phyloP scores from a whole-genome alignment of 2,113 vertebrate species.

The Ovibos moschatus region DNA sequence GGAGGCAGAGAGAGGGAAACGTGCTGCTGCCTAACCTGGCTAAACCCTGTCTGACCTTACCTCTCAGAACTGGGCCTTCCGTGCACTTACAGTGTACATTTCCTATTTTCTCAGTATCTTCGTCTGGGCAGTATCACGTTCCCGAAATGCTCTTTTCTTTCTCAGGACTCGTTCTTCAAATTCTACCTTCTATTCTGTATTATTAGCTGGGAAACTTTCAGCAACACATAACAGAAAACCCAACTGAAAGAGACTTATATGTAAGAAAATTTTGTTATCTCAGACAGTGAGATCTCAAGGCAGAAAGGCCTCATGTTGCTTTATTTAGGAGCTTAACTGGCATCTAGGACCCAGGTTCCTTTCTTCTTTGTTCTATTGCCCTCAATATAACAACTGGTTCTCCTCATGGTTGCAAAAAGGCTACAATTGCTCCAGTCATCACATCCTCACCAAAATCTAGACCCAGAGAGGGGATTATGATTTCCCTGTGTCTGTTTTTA shows the following conservation, averaged over 20 bases:
- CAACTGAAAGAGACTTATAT: not conserved
- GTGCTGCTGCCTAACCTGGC: not conserved
- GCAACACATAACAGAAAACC: not conserved
- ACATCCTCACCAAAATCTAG: not conserved
- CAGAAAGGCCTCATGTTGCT: not conserved
- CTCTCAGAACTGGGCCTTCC: not conserved
- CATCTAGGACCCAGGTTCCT: not conserved
- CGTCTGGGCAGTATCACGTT: not conserved
- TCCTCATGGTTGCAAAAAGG: not conserved
- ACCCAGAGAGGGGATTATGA: not conserved
- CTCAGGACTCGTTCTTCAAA: not conserved
- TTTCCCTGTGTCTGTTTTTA: not conserved
- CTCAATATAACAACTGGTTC: not conserved
- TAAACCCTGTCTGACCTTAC: not conserved
- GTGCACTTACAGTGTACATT: fast-evolving
- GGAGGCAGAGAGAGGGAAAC: not conserved
- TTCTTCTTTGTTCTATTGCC: not conserved
- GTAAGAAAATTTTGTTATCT: not conserved
- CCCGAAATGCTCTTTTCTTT: not conserved
- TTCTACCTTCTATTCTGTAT: not conserved
- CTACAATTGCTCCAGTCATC: not conserved
- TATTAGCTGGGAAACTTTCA: not conserved
- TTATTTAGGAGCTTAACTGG: not conserved
- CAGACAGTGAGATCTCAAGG: not conserved
- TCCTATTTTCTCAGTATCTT: not conserved